Base-by-base conservation (phyloP, 2,888 invertebrate species). In the Zele albiditarsus region DNA sequence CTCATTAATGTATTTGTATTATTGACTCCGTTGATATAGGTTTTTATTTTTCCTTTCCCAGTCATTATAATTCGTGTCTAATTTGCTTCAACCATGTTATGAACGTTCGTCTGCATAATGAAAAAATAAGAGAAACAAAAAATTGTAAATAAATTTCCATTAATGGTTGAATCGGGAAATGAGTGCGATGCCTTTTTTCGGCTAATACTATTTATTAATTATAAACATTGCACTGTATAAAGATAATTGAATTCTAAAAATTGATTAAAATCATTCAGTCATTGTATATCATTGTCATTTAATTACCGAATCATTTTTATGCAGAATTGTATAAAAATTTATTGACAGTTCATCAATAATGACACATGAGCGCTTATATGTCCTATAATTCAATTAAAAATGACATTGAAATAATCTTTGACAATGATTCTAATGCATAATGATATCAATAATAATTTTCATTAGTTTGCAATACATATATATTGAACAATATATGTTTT, bases 141-240 rank as follows among this genome's bases (percentile, higher is more conserved):
- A 42, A 27, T 58, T 23, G 53, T 58, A 73, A 73, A 57, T 46
- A 57, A 28, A 66, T 42, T 53, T 42, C 31, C 31, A 62, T 28
- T 14, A 62, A 62, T 62, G 25, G 10, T 25, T 62, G 25, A 27
- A 28, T 14, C 5, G 12, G 14, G 16, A 16, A n/a, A 60, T 60
- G 28, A 27, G n/a, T 27, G 60, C 53, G 53, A 53, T 53, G 10
- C 5, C 6, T 28, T 31, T 16, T 46, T 66, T 72, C 57, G 65
- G 57, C 28, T 38, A 42, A 49, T 38, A 2, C 38, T 70, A 57
- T 63, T 72, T 28, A 66, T 63, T 72, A 66, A 72, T 65, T 65
- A 57, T 33, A 57, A 57, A 66, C 16, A 27, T 57, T 72, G 58
- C 27, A 57, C 53, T 38, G 63, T 57, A 72, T 57, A 72, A 72